Evolutionary conservation across 2,797 vertebrate genomes (phyloP).

Genomic region (Hephaestus fuliginosus): DNA sequence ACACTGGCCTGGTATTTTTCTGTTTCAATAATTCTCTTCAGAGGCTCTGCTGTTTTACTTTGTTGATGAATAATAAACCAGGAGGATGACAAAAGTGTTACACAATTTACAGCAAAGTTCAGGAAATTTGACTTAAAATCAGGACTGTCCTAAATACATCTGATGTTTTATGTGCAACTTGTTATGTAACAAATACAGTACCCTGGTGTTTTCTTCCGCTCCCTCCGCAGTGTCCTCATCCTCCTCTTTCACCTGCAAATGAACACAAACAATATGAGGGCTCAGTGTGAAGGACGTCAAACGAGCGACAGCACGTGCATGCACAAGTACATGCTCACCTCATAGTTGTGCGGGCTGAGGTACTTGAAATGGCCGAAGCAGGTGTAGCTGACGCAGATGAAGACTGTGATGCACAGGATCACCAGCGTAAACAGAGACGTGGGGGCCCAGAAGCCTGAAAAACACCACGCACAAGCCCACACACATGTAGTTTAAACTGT

Average conservation of each 20-base stretch:
- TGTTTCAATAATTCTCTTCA: neutral
- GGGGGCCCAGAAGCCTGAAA: constrained; percentile 89
- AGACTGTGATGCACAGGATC: constrained; percentile 88
- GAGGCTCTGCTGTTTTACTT: constrained; percentile 6
- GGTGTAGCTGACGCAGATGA: constrained; percentile 87
- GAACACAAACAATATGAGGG: constrained; percentile 17
- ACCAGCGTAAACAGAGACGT: constrained; percentile 93
- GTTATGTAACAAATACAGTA: constrained; percentile 42
- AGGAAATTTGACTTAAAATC: neutral
- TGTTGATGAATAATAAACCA: constrained; percentile 32
- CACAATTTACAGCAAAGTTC: constrained; percentile 20
- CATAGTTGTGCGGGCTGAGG: constrained; percentile 93
- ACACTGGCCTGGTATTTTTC: neutral
- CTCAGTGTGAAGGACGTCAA: neutral
- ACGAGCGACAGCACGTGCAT: neutral
- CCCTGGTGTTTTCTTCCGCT: constrained; percentile 64
- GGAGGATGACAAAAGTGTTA: constrained; percentile 10
- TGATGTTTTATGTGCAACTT: constrained; percentile 21
- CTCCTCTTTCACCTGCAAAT: constrained; percentile 78
- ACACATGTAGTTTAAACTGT: neutral
- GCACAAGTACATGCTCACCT: constrained; percentile 76
- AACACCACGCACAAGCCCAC: constrained; percentile 31
- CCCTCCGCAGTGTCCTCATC: constrained; percentile 67
- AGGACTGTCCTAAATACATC: neutral
- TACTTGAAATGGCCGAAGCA: constrained; percentile 94